Evolutionary conservation across 37 sponge, comb jelly and placozoan genomes (phyloP), one percentile per base, ranked within the genome.

Genomic region (Halisarca cf. caerulea): DNA sequence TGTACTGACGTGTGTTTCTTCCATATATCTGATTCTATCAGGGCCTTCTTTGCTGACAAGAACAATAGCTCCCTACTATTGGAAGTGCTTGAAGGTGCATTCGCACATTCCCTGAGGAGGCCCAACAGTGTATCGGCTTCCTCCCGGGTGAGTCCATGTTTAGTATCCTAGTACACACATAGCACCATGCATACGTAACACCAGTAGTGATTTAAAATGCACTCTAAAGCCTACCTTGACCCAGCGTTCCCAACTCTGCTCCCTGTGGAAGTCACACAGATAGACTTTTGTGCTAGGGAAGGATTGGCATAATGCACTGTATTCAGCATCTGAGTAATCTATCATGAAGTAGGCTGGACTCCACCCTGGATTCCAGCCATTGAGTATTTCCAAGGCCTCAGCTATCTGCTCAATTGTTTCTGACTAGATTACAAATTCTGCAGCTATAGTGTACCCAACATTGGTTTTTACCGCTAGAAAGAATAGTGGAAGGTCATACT

Each of bases 191-290:
- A 55, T 55, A 55, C 17, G 17, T 11, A n/a, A n/a, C n/a, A n/a
- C n/a, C n/a, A n/a, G n/a, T n/a, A n/a, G n/a, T n/a, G n/a, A n/a
- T n/a, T n/a, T n/a, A n/a, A n/a, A n/a, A n/a, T n/a, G n/a, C n/a
- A n/a, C n/a, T 11, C 57, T 20, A 55, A 11, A 20, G 17, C 17
- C 11, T 55, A 55, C 86, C 28, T 37, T 79, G 6, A 72, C 62
- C 82, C 88, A 87, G 0, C 88, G 72, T 51, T 55, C 73, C 88
- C 88, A 87, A 6, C 66, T 24, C 77, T 87, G 88, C 45, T 81
- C 82, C 23, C 82, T 43, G 77, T 87, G 88, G 45, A 81, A 87
- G 42, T 87, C 88, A 72, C 88, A 87, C 34, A 87, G 74, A 44
- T 70, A 87, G 33, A 51, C 43, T 24, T 33, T 41, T 0, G 81